Evolutionary conservation across 2,113 vertebrate species (phyloP).

Genomic region (Caloenas nicobarica): DNA sequence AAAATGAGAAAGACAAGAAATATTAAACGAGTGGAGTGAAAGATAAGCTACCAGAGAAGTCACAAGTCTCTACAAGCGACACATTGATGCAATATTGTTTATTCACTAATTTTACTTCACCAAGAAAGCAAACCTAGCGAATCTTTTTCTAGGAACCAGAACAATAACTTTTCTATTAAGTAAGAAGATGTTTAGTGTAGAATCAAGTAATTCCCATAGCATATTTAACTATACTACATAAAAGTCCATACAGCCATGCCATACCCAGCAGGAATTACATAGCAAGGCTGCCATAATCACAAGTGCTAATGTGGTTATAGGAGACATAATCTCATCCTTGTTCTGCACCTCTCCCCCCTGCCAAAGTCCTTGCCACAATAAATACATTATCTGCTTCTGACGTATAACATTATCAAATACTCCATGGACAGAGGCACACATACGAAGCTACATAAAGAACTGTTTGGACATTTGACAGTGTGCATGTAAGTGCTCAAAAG

Average conservation of each 20-base stretch:
- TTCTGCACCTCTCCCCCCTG: not conserved
- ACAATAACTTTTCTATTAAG: not conserved
- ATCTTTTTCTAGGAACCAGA: not conserved
- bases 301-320: not conserved
- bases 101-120: not conserved
- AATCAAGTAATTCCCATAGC: not conserved
- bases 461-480: not conserved
- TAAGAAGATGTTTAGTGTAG: accelerated
- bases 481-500: not conserved
- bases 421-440: not conserved
- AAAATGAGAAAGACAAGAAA: not conserved
- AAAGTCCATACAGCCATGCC: not conserved
- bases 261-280: not conserved
- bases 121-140: not conserved
- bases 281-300: not conserved
- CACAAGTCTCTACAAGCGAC: not conserved
- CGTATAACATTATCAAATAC: not conserved
- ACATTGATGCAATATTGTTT: not conserved
- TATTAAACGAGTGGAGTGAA: not conserved
- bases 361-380: not conserved
- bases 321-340: not conserved
- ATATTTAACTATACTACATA: not conserved
- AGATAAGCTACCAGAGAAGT: not conserved
- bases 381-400: not conserved
- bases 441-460: not conserved